These are phyloP conservation scores for Sebastiscus tertius DNA, from an alignment of 2,797 vertebrate species.

Conservation along the genomic window DNA sequence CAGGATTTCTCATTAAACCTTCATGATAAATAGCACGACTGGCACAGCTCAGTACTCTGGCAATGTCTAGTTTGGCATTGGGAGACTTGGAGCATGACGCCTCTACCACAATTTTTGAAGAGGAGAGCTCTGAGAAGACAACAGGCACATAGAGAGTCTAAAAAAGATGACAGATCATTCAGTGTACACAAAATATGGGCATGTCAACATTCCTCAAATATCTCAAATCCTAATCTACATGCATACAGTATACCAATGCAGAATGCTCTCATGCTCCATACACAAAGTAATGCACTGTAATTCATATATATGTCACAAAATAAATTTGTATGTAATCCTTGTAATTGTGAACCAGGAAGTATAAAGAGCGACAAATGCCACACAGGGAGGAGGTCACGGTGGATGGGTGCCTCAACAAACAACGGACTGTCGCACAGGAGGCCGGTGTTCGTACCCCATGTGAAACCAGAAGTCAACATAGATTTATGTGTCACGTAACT, in stretches of 20 bases:
- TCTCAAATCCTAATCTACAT: background rate
- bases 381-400: too few relatives aligned
- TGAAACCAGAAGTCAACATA: too few relatives aligned
- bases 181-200: background rate
- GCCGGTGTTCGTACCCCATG: too few relatives aligned
- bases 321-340: too few relatives aligned
- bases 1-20: slow-evolving; percentile 41
- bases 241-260: background rate
- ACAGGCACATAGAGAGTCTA: background rate
- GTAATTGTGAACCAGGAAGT: too few relatives aligned
- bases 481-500: too few relatives aligned
- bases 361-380: too few relatives aligned
- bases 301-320: too few relatives aligned
- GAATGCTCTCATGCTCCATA: too few relatives aligned
- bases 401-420: too few relatives aligned
- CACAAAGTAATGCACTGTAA: too few relatives aligned
- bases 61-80: background rate
- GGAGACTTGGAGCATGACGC: background rate
- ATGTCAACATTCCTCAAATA: background rate
- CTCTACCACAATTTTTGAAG: background rate
- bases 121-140: background rate
- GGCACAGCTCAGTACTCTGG: slow-evolving; percentile 4
- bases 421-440: too few relatives aligned
- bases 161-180: background rate
- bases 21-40: slow-evolving; percentile 27